Conservation (phyloP, 92 coral and sea anemone species). For the Galaxea fascicularis region DNA sequence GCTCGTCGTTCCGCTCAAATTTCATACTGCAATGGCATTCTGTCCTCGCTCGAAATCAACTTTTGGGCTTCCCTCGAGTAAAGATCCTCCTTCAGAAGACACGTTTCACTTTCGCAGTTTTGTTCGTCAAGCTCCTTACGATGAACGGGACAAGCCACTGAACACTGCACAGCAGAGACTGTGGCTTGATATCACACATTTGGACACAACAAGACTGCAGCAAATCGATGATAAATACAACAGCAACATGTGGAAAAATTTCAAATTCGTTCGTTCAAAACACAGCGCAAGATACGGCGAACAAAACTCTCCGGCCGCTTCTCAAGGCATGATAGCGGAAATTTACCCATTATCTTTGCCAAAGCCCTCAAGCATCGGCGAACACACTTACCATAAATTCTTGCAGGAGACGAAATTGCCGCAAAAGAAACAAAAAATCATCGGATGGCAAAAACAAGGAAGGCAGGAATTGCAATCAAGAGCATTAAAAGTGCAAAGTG, state of each 20-base stretch:
- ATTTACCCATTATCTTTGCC: slow-evolving; percentile 76
- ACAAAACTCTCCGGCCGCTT: slow-evolving; percentile 20
- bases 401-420: slow-evolving; percentile 66
- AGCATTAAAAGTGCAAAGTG: slow-evolving; percentile 67
- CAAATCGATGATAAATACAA: slow-evolving; percentile 77
- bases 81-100: slow-evolving; percentile 56
- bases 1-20: background rate
- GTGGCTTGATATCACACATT: slow-evolving; percentile 80
- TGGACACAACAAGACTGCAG: slow-evolving; percentile 69
- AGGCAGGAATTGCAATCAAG: slow-evolving; percentile 56
- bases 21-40: slow-evolving; percentile 66
- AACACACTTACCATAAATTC: slow-evolving; percentile 74
- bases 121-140: slow-evolving; percentile 79
- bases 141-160: slow-evolving; percentile 70
- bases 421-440: slow-evolving; percentile 60
- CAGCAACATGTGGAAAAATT: slow-evolving; percentile 94
- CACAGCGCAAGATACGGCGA: slow-evolving; percentile 53
- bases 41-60: slow-evolving; percentile 77
- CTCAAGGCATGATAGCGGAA: slow-evolving; percentile 66
- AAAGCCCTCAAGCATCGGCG: slow-evolving; percentile 80
- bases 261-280: slow-evolving; percentile 83
- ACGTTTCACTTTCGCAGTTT: slow-evolving; percentile 75
- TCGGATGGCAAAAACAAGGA: slow-evolving; percentile 61
- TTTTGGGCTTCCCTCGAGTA: slow-evolving; percentile 77
- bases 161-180: slow-evolving; percentile 81